phyloP scores from a whole-genome alignment of 2,888 invertebrate genomes.

The Operophtera brumata region DNA sequence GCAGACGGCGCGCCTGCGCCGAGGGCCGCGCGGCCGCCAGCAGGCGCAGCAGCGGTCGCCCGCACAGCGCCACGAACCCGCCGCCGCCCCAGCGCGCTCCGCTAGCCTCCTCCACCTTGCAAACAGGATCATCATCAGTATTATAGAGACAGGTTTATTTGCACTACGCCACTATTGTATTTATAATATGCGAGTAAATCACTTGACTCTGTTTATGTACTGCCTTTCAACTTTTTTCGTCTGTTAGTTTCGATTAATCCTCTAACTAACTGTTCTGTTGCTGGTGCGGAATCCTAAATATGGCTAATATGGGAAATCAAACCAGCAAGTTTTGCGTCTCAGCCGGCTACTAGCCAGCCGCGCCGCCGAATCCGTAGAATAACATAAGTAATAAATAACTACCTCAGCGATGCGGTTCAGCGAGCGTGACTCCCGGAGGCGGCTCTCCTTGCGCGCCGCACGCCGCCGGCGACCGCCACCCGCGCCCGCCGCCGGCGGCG shows the following conservation, averaged over 20 bases:
- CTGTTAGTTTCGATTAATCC: too few relatives aligned
- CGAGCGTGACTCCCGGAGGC: slow-evolving; percentile 90
- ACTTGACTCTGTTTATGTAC: too few relatives aligned
- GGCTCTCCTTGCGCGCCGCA: slow-evolving; percentile 69
- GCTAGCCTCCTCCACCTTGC: slow-evolving; percentile 86
- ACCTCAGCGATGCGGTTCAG: slow-evolving; percentile 88
- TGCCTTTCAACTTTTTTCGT: too few relatives aligned
- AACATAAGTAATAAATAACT: background rate
- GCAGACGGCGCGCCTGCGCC: slow-evolving; percentile 64
- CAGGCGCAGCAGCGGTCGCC: slow-evolving; percentile 70
- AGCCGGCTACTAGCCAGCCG: too few relatives aligned
- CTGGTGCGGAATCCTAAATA: too few relatives aligned
- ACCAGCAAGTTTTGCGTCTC: too few relatives aligned
- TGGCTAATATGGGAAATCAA: too few relatives aligned
- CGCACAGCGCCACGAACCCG: slow-evolving; percentile 69
- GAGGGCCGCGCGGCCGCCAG: slow-evolving; percentile 76
- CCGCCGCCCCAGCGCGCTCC: slow-evolving; percentile 68
- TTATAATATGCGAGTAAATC: too few relatives aligned
- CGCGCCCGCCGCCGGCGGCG: slow-evolving; percentile 36
- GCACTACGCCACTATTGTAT: too few relatives aligned
- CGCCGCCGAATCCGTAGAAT: too few relatives aligned
- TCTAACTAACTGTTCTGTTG: too few relatives aligned
- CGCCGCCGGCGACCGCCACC: slow-evolving; percentile 59
- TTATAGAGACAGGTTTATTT: background rate
- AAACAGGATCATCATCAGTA: background rate